These are phyloP conservation scores for Drosophila prostipennis DNA, from an alignment of 2,888 invertebrate species.

Conservation along the genomic window DNA sequence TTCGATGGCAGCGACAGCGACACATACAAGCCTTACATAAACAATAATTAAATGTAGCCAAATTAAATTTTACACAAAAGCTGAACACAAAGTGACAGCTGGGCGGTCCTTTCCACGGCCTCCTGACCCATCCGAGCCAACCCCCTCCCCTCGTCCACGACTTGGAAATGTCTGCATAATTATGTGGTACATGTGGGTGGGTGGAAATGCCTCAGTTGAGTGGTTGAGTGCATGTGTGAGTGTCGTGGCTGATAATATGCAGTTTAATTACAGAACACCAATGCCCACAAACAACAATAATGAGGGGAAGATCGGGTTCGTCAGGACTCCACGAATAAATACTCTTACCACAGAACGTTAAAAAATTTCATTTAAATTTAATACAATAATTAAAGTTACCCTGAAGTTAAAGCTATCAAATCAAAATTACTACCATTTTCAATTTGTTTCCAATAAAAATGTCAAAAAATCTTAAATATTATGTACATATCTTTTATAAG, in stretches of 20 bases:
- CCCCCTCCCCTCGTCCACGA: background rate
- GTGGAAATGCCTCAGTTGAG: constrained; percentile 10
- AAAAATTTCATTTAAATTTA: too few relatives aligned
- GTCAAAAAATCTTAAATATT: too few relatives aligned
- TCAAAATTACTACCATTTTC: too few relatives aligned
- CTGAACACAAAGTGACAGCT: constrained; percentile 68
- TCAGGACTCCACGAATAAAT: constrained; percentile 31
- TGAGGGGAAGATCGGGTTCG: constrained; percentile 26
- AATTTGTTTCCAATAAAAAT: too few relatives aligned
- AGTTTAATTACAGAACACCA: constrained; percentile 72
- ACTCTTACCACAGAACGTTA: constrained; percentile 15
- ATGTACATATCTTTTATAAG: too few relatives aligned
- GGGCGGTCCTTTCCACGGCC: constrained; percentile 38
- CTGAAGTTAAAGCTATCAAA: too few relatives aligned
- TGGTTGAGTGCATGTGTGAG: constrained; percentile 21
- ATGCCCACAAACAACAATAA: constrained; percentile 64
- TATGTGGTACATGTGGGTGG: constrained; percentile 49
- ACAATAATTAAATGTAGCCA: constrained; percentile 80
- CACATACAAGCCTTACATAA: constrained; percentile 56
- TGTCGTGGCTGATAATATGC: constrained; percentile 65
- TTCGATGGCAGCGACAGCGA: constrained; percentile 28
- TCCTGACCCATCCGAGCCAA: constrained; percentile 1
- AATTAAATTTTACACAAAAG: constrained; percentile 70
- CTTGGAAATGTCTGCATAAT: constrained; percentile 65
- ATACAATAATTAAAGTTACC: too few relatives aligned